Percentiles rank a stretch among this genome's conserved stretches.
Conservation (phyloP, 1,140 invertebrate species). For the Pemphigus obesinymphae region DNA sequence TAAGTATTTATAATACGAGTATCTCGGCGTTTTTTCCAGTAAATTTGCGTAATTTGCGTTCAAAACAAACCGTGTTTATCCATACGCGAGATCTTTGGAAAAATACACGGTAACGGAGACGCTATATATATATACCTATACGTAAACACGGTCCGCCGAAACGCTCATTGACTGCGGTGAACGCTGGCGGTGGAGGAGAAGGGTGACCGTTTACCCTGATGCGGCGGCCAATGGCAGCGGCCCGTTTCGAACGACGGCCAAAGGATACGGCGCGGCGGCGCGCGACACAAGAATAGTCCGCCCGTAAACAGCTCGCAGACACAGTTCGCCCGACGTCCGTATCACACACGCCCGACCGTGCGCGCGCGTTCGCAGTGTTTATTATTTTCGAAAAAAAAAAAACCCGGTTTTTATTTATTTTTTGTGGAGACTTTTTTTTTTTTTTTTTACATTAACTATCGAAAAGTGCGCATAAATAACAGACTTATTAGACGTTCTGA, state of each 20-base stretch:
- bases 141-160: not conserved
- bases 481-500: too few relatives aligned
- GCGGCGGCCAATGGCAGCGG: not conserved
- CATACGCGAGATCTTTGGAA: too few relatives aligned
- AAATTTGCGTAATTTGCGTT: too few relatives aligned
- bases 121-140: too few relatives aligned
- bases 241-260: not conserved
- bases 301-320: not conserved
- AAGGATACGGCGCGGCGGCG: not conserved
- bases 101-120: not conserved
- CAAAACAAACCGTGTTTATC: too few relatives aligned
- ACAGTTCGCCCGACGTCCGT: not conserved
- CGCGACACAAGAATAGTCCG: constrained; percentile 26
- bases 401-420: too few relatives aligned
- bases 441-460: too few relatives aligned
- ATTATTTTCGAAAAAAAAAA: too few relatives aligned
- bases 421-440: too few relatives aligned
- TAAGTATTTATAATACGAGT: too few relatives aligned
- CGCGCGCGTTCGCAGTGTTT: not conserved
- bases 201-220: constrained; percentile 11
- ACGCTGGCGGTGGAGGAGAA: not conserved
- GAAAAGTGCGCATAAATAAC: not conserved
- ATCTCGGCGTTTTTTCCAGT: too few relatives aligned
- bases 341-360: not conserved
- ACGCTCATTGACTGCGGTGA: not conserved